Evolutionary conservation across 2,797 vertebrate species (phyloP).

Genomic region (Mareca strepera): DNA sequence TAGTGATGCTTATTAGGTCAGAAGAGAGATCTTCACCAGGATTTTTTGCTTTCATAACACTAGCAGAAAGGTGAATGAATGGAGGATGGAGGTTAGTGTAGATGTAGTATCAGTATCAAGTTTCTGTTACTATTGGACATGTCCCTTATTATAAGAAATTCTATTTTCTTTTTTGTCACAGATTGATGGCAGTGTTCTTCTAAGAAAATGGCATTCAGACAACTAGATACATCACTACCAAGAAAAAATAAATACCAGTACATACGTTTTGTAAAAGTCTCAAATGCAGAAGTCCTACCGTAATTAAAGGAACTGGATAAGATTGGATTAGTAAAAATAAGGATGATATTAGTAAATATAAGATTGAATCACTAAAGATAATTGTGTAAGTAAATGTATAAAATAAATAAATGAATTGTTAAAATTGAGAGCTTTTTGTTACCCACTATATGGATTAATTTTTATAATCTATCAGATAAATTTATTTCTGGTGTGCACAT

Average conservation of each 20-base stretch:
- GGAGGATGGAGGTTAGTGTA: not conserved
- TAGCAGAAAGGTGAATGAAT: not conserved
- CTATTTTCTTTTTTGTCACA: slow-evolving; percentile 6
- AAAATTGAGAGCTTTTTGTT: not conserved
- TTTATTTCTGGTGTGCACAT: not conserved
- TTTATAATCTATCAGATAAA: not conserved
- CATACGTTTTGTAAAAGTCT: not conserved
- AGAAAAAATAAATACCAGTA: not conserved
- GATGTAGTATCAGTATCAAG: not conserved
- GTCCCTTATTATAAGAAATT: slow-evolving; percentile 29
- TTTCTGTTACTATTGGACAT: slow-evolving; percentile 1
- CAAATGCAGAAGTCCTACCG: not conserved
- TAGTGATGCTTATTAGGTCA: not conserved
- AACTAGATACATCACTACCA: not conserved
- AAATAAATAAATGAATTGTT: not conserved
- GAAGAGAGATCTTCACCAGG: not conserved
- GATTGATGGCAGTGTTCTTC: not conserved
- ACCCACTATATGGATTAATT: not conserved
- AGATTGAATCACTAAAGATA: not conserved
- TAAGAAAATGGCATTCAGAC: slow-evolving; percentile 32
- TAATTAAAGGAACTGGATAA: not conserved
- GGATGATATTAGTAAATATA: not conserved
- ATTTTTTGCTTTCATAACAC: not conserved
- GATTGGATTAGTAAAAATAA: not conserved
- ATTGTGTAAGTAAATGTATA: not conserved